Evolutionary conservation across 2,888 invertebrate species (phyloP).

Genomic region (Auanema freiburgensis): DNA sequence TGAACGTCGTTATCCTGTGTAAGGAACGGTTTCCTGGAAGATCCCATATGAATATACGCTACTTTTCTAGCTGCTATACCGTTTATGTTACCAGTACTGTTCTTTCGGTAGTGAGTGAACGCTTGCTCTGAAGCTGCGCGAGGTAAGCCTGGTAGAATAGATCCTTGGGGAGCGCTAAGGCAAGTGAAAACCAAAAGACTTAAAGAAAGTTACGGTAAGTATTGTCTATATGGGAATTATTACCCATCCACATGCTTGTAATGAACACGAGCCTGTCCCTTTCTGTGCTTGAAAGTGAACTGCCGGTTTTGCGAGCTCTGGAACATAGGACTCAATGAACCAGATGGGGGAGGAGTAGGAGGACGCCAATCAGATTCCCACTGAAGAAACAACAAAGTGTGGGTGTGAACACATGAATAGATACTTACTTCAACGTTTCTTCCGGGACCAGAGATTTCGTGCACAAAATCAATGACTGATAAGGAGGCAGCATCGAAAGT

Average conservation of each 20-base stretch:
- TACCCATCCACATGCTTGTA: slow-evolving; percentile 3
- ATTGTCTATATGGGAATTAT: too few species aligned
- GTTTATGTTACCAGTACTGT: too few species aligned
- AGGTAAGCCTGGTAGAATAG: too few species aligned
- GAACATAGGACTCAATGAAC: neutral
- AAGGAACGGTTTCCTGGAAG: too few species aligned
- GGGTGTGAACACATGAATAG: neutral
- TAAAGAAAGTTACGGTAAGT: too few species aligned
- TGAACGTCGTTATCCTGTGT: too few species aligned
- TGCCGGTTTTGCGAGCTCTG: neutral
- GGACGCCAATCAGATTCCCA: slow-evolving; percentile 5
- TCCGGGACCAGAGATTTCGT: neutral
- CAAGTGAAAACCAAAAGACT: too few species aligned
- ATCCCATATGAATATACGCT: too few species aligned
- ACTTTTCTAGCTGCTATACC: too few species aligned
- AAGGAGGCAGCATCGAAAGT: neutral
- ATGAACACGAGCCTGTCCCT: neutral
- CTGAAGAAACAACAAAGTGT: neutral
- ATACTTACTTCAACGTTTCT: slow-evolving; percentile 2
- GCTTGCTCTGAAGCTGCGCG: too few species aligned
- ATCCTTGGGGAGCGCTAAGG: too few species aligned
- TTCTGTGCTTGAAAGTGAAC: slow-evolving; percentile 7
- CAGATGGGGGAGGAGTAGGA: slow-evolving; percentile 6
- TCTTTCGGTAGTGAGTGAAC: too few species aligned
- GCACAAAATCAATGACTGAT: slow-evolving; percentile 1